Percentiles rank a stretch among this genome's conserved stretches.
Evolutionary conservation across 2,888 invertebrate species (phyloP).

Genomic region (Microplitis deprimator): DNA sequence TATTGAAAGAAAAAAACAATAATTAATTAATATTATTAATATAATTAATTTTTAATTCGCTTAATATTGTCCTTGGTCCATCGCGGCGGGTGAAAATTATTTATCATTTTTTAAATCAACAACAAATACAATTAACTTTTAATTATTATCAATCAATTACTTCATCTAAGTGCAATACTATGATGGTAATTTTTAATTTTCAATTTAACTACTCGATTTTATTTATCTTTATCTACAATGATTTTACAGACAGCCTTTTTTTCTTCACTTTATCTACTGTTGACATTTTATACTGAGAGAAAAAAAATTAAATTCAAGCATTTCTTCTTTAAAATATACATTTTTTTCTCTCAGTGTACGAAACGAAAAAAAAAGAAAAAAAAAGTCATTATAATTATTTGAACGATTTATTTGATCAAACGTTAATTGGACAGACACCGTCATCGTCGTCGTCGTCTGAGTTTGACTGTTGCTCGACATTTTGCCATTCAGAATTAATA

Average conservation of each 20-base stretch:
- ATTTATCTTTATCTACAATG: constrained; percentile 5
- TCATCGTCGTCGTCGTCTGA: constrained; percentile 66
- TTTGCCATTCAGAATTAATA: constrained; percentile 81
- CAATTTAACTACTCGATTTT: not conserved
- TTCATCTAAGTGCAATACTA: constrained; percentile 35
- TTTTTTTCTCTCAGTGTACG: not conserved
- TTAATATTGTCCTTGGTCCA: constrained; percentile 52
- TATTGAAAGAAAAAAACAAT: not conserved
- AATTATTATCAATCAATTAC: constrained; percentile 32
- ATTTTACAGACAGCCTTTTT: constrained; percentile 32
- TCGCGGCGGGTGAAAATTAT: constrained; percentile 36
- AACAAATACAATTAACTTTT: constrained; percentile 21
- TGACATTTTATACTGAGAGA: constrained; percentile 18
- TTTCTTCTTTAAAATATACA: not conserved
- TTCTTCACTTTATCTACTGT: constrained; percentile 21
- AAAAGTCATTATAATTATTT: not conserved
- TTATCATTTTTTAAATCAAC: constrained; percentile 1
- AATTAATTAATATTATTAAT: constrained; percentile 4
- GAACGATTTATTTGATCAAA: constrained; percentile 51
- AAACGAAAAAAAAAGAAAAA: not conserved
- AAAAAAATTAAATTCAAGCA: not conserved
- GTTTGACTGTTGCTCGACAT: constrained; percentile 70
- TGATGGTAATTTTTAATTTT: constrained; percentile 24
- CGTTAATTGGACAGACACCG: constrained; percentile 65
- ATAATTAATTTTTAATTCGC: constrained; percentile 12